Evolutionary conservation across 1,140 invertebrate genomes (phyloP).

Genomic region (Parapsyche elsis): DNA sequence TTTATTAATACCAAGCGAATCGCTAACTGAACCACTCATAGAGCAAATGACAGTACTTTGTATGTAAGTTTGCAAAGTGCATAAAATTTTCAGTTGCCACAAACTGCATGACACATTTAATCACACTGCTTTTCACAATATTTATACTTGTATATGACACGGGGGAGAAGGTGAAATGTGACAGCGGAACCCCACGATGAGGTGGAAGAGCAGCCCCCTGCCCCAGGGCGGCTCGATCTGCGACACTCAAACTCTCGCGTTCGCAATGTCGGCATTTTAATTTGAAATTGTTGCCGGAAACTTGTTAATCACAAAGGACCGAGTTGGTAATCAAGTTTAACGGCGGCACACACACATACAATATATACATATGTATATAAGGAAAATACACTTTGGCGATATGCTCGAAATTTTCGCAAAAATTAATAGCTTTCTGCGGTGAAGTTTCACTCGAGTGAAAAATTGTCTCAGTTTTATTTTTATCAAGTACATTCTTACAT

Average conservation of each 20-base stretch:
- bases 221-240: conserved; percentile 8
- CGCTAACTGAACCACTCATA: too few relatives aligned
- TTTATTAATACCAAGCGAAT: too few relatives aligned
- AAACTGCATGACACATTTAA: too few relatives aligned
- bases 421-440: conserved; percentile 25
- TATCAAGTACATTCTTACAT: background rate
- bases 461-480: background rate
- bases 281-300: conserved; percentile 25
- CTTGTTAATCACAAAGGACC: conserved; percentile 24
- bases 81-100: too few relatives aligned
- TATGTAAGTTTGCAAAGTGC: too few relatives aligned
- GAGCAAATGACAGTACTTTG: too few relatives aligned
- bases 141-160: too few relatives aligned
- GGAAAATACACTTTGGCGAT: background rate
- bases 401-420: conserved; percentile 9
- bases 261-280: conserved; percentile 24
- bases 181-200: too few relatives aligned
- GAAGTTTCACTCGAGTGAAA: conserved; percentile 2
- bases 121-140: too few relatives aligned
- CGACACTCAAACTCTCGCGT: conserved; percentile 10
- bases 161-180: too few relatives aligned
- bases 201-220: background rate
- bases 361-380: background rate
- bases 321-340: conserved; percentile 25
- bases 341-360: background rate